Evolutionary conservation across 2,797 vertebrate genomes (phyloP).

Genomic region (Lophius americanus): DNA sequence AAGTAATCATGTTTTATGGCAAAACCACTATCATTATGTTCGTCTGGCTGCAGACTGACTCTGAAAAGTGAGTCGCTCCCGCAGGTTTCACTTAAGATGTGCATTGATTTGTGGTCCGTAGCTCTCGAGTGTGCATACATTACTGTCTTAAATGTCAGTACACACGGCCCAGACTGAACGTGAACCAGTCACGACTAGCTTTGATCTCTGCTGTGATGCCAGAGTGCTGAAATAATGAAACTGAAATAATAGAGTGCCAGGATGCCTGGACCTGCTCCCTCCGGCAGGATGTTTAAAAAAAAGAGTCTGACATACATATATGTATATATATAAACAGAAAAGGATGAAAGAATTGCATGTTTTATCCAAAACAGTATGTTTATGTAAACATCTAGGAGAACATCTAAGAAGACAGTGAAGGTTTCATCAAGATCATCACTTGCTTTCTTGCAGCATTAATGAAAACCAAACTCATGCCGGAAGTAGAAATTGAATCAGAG

Average conservation of each 20-base stretch:
- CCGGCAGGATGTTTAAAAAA: constrained; percentile 46
- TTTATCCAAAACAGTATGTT: constrained; percentile 22
- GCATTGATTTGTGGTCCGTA: constrained; percentile 71
- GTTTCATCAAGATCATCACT: too few species aligned
- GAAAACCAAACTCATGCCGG: background rate
- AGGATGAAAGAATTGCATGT: constrained; percentile 29
- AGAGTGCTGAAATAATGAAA: constrained; percentile 75
- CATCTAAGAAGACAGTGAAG: too few species aligned
- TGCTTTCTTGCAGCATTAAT: background rate
- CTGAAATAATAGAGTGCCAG: constrained; percentile 66
- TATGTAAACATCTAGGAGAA: too few species aligned
- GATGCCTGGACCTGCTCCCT: constrained; percentile 57
- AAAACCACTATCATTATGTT: constrained; percentile 65
- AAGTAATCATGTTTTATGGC: constrained; percentile 74
- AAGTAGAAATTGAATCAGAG: background rate
- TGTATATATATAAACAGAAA: constrained; percentile 33
- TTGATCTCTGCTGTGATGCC: constrained; percentile 71
- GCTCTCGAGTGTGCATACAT: constrained; percentile 56
- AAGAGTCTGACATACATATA: constrained; percentile 10
- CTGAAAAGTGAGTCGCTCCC: constrained; percentile 40
- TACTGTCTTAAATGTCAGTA: constrained; percentile 65
- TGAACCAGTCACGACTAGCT: constrained; percentile 60
- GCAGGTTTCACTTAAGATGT: constrained; percentile 63
- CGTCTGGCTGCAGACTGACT: constrained; percentile 56
- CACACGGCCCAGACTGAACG: constrained; percentile 58